These are phyloP conservation scores for Drosophila varians DNA, from an alignment of 1,140 invertebrate species.

Conservation along the genomic window DNA sequence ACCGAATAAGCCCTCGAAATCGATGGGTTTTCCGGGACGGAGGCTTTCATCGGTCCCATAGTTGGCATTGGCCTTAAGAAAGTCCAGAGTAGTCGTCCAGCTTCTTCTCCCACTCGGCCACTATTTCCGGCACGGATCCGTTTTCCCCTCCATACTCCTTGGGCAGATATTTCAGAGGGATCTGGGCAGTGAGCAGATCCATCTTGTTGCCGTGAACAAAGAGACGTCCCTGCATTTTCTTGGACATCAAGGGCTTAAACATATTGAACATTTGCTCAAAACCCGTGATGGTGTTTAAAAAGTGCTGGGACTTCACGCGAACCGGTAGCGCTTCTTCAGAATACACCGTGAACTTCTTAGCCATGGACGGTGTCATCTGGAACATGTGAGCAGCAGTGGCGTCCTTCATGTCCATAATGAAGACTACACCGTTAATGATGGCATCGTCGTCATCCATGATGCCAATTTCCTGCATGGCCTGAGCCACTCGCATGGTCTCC, in stretches of 20 bases:
- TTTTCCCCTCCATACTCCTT: slow-evolving; percentile 86
- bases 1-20: slow-evolving; percentile 83
- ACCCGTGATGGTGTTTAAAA: slow-evolving; percentile 84
- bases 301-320: slow-evolving; percentile 84
- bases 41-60: slow-evolving; percentile 85
- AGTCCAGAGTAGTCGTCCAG: slow-evolving; percentile 85
- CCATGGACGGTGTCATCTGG: slow-evolving; percentile 84
- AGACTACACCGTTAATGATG: slow-evolving; percentile 83
- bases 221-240: slow-evolving; percentile 84
- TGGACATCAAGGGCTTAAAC: slow-evolving; percentile 84
- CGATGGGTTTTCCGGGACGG: slow-evolving; percentile 86
- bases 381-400: slow-evolving; percentile 83
- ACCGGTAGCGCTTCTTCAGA: slow-evolving; percentile 85
- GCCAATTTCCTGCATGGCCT: slow-evolving; percentile 61
- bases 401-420: slow-evolving; percentile 84
- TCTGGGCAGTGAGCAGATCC: slow-evolving; percentile 82
- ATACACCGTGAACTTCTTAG: slow-evolving; percentile 84
- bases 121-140: slow-evolving; percentile 82
- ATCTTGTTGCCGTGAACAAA: slow-evolving; percentile 85
- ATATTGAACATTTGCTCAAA: slow-evolving; percentile 85
- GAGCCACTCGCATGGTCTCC: slow-evolving; percentile 58
- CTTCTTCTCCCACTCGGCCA: slow-evolving; percentile 85
- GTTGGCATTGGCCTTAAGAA: slow-evolving; percentile 85
- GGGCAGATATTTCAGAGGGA: slow-evolving; percentile 85
- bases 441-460: slow-evolving; percentile 84